phyloP scores from a whole-genome alignment of 2,113 vertebrate species.

The Toxotes jaculatrix region DNA sequence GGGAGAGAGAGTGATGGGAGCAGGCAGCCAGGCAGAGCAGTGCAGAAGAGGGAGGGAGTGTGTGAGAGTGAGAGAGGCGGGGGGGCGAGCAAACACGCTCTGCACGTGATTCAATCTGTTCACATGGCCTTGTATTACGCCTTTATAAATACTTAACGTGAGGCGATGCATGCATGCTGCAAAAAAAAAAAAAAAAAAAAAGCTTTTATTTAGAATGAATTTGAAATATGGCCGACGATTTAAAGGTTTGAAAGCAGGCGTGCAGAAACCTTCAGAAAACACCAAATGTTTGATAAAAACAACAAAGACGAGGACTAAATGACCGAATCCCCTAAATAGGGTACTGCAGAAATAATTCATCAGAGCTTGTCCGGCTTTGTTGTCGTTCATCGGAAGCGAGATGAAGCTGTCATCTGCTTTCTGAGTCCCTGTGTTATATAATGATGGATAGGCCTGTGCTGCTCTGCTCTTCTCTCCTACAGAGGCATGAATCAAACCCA shows the following conservation, averaged over 20 bases:
- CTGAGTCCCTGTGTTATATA: constrained; percentile 67
- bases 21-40: constrained; percentile 65
- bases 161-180: constrained; percentile 17
- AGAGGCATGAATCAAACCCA: constrained; percentile 61
- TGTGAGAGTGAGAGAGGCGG: constrained; percentile 24
- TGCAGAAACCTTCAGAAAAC: constrained; percentile 3
- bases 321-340: not conserved
- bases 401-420: constrained; percentile 68
- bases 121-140: constrained; percentile 74
- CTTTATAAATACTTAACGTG: constrained; percentile 69
- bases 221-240: not conserved
- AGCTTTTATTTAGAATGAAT: constrained; percentile 1
- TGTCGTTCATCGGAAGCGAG: constrained; percentile 31
- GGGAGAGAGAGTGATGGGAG: constrained; percentile 37
- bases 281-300: not conserved
- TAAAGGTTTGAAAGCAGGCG: constrained; percentile 7
- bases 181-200: not conserved
- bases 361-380: constrained; percentile 29
- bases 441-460: constrained; percentile 56
- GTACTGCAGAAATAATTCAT: constrained; percentile 35
- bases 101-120: constrained; percentile 80
- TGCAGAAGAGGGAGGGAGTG: constrained; percentile 46
- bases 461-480: constrained; percentile 45
- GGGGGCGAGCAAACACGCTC: constrained; percentile 65
- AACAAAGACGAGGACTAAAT: not conserved